Percentiles rank a stretch among this genome's conserved stretches.
These are phyloP conservation scores for Ptychochromis oligacanthus DNA, from an alignment of 2,113 vertebrate species.

Conservation along the genomic window DNA sequence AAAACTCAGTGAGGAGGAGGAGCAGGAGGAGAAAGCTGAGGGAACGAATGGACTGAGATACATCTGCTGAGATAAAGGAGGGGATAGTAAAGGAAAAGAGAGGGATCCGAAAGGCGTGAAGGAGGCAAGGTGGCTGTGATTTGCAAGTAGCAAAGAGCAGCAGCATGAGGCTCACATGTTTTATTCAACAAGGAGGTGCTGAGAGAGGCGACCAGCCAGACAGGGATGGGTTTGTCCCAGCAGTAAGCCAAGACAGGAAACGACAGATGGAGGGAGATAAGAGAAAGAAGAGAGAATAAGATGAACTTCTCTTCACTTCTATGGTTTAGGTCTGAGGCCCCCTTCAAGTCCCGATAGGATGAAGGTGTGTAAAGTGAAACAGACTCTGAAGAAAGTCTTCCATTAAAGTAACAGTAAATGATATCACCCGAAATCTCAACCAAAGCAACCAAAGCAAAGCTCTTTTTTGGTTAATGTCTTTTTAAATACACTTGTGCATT, in stretches of 20 bases:
- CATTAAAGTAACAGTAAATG: neutral
- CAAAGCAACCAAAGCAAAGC: no score
- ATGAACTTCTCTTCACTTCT: neutral
- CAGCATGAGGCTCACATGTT: slow-evolving; percentile 63
- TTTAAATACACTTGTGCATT: no score
- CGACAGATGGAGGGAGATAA: neutral
- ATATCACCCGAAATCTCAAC: neutral
- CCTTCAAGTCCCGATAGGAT: neutral
- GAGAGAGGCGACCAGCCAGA: slow-evolving; percentile 45
- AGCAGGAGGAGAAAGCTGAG: neutral
- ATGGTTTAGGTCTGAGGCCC: neutral
- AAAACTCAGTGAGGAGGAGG: slow-evolving; percentile 8
- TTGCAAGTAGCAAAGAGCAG: slow-evolving; percentile 50
- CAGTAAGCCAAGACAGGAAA: slow-evolving; percentile 13
- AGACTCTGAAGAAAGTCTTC: neutral
- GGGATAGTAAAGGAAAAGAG: slow-evolving; percentile 13
- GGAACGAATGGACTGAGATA: slow-evolving; percentile 31
- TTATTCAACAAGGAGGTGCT: slow-evolving; percentile 66
- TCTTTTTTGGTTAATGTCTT: no score
- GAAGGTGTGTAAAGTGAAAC: neutral
- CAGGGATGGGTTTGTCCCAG: slow-evolving; percentile 47
- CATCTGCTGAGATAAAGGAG: slow-evolving; percentile 43
- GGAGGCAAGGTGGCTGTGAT: slow-evolving; percentile 57
- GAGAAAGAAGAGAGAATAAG: neutral
- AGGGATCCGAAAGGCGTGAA: slow-evolving; percentile 6